Conservation (phyloP, 2,113 vertebrate genomes). For the Camelus dromedarius region DNA sequence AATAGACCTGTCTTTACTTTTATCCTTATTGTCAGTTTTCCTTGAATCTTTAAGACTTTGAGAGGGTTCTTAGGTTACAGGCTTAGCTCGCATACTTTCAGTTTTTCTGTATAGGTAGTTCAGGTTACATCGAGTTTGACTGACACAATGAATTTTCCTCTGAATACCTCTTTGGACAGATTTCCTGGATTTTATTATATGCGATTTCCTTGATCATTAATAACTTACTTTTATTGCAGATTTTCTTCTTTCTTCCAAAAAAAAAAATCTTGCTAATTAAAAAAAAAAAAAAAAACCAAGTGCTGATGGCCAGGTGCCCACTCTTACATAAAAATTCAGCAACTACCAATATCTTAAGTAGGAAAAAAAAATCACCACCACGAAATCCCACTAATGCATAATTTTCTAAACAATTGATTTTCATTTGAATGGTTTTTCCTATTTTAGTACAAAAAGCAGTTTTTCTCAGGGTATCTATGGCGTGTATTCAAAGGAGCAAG, state of each 20-base stretch:
- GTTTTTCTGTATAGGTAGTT: not conserved
- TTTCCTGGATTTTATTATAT: not conserved
- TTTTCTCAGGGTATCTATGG: slow-evolving; percentile 71
- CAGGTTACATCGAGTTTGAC: not conserved
- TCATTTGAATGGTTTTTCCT: slow-evolving; percentile 64
- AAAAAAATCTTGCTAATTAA: not conserved
- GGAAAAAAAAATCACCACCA: not conserved
- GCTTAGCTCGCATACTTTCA: not conserved
- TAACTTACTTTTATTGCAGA: not conserved
- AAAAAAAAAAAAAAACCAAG: not conserved
- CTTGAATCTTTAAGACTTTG: slow-evolving; percentile 8
- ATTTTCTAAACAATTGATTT: slow-evolving; percentile 69
- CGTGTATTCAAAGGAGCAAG: slow-evolving; percentile 69
- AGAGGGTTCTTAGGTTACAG: not conserved
- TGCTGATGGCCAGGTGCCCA: accelerated
- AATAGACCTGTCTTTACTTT: not conserved
- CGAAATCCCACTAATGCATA: slow-evolving; percentile 27
- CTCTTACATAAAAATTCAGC: not conserved
- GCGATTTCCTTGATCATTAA: not conserved
- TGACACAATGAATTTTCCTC: not conserved
- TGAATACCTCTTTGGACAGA: not conserved
- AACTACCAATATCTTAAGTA: not conserved
- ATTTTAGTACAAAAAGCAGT: slow-evolving; percentile 67
- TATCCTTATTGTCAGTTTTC: not conserved
- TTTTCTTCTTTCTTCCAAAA: not conserved